These are phyloP conservation scores for Hyphantria cunea DNA, from an alignment of 1,140 invertebrate genomes.

Conservation along the genomic window DNA sequence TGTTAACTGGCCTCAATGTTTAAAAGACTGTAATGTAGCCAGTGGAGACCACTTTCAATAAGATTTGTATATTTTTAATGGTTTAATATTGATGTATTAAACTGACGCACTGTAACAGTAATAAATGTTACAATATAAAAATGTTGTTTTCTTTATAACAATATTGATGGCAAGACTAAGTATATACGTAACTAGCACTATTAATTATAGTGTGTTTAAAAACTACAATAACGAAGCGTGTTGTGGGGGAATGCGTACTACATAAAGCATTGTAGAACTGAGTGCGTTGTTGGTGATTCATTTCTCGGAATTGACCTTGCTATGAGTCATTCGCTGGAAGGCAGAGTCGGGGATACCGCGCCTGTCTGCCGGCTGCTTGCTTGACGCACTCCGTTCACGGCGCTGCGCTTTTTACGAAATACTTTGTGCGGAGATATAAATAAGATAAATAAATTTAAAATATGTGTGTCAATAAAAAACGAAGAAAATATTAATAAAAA, in stretches of 20 bases:
- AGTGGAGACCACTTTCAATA: no score
- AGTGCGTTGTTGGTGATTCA: conserved; percentile 79
- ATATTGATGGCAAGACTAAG: no score
- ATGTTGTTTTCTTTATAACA: no score
- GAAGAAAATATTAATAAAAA: conserved; percentile 49
- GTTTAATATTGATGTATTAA: no score
- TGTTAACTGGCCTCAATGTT: no score
- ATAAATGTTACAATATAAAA: no score
- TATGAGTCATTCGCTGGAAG: conserved; percentile 81
- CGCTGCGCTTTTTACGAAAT: conserved; percentile 48
- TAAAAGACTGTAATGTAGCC: no score
- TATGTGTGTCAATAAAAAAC: conserved; percentile 58
- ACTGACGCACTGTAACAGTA: no score
- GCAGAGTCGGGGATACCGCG: conserved; percentile 81
- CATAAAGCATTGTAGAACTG: conserved; percentile 75
- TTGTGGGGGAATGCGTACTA: conserved; percentile 71
- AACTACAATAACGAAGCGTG: conserved; percentile 52
- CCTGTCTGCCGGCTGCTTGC: conserved; percentile 76
- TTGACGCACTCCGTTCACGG: conserved; percentile 68
- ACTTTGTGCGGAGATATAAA: conserved; percentile 44
- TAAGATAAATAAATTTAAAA: conserved; percentile 44
- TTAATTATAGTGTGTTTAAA: conserved; percentile 38
- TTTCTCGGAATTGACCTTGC: conserved; percentile 83
- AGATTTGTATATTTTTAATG: no score
- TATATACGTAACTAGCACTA: no score